Evolutionary conservation across 2,797 vertebrate species (phyloP).

Genomic region (Cryptoprocta ferox): DNA sequence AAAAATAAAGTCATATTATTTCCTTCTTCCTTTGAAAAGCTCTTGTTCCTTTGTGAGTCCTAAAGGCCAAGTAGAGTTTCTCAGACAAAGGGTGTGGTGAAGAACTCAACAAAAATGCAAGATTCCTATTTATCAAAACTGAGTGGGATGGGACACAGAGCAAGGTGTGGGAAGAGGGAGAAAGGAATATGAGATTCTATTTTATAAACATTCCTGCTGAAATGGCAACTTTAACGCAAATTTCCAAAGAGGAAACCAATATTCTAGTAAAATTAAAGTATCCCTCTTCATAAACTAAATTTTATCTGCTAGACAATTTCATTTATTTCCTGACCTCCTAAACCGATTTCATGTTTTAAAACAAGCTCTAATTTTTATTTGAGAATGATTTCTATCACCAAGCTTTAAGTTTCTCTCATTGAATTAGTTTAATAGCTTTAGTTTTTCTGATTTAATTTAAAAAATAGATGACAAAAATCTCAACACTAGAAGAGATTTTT

Average conservation of each 20-base stretch:
- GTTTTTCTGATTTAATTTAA: background rate
- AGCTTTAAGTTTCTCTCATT: background rate
- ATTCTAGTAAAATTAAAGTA: conserved; percentile 10
- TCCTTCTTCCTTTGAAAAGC: background rate
- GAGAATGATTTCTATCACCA: background rate
- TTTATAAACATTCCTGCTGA: background rate
- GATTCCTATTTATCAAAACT: background rate
- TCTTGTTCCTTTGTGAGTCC: background rate
- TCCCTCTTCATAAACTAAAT: background rate
- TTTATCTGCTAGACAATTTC: background rate
- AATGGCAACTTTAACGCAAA: background rate
- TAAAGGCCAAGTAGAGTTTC: background rate
- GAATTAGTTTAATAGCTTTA: background rate
- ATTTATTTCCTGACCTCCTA: background rate
- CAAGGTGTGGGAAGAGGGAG: background rate
- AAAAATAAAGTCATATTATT: background rate
- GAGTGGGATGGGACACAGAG: background rate
- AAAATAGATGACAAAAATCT: background rate
- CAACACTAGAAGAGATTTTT: background rate
- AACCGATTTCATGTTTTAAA: background rate
- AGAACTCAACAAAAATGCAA: background rate
- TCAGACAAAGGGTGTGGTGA: background rate
- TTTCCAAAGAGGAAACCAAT: background rate
- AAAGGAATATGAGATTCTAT: background rate
- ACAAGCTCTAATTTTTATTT: conserved; percentile 1